Conservation (phyloP, 2,888 invertebrate genomes). For the Cerceris rybyensis region DNA sequence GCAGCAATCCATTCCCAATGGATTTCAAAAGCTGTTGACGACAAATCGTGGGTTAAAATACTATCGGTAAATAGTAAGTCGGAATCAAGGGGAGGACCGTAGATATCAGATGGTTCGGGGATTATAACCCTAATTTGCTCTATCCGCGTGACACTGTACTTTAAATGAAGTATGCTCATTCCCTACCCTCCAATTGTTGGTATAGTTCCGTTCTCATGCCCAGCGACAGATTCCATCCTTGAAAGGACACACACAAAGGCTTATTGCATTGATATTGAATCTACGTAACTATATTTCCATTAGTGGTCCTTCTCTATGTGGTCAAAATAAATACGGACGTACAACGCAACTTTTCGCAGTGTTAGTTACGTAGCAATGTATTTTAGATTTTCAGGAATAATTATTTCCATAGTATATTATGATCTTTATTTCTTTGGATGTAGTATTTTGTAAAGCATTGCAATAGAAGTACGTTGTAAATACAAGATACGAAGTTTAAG, state of each 20-base stretch:
- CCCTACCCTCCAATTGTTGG: too few relatives aligned
- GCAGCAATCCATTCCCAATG: conserved; percentile 73
- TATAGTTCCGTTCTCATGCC: conserved; percentile 20
- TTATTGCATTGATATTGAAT: not conserved
- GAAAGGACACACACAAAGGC: not conserved
- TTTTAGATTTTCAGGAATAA: too few relatives aligned
- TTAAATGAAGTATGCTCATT: conserved; percentile 62
- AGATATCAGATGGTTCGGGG: conserved; percentile 76
- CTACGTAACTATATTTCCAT: too few relatives aligned
- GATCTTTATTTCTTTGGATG: too few relatives aligned
- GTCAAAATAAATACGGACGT: too few relatives aligned
- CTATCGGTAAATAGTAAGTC: conserved; percentile 79
- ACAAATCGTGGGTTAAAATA: conserved; percentile 82
- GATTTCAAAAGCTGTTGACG: conserved; percentile 80
- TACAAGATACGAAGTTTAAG: too few relatives aligned
- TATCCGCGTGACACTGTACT: conserved; percentile 65
- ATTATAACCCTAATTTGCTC: conserved; percentile 82
- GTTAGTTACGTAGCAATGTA: too few relatives aligned
- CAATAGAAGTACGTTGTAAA: too few relatives aligned
- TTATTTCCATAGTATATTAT: too few relatives aligned
- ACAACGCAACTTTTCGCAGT: too few relatives aligned
- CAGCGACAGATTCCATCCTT: conserved; percentile 35
- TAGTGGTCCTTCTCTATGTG: too few relatives aligned
- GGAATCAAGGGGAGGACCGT: conserved; percentile 61
- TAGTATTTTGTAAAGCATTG: too few relatives aligned